These are phyloP conservation scores for Aquatica leii DNA, from an alignment of 2,888 invertebrate species.

Conservation along the genomic window DNA sequence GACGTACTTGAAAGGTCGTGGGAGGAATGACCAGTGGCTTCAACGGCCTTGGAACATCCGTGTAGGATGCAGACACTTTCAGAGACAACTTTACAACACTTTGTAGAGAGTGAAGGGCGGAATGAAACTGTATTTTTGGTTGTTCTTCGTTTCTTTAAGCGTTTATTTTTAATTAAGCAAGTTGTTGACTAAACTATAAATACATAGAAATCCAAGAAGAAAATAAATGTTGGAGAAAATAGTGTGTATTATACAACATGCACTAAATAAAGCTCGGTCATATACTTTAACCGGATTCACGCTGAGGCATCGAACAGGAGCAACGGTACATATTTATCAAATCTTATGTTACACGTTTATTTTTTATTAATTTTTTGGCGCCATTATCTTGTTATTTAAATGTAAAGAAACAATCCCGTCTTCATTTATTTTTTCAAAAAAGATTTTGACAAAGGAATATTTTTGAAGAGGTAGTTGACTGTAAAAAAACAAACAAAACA, in stretches of 20 bases:
- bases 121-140: slow-evolving; percentile 10
- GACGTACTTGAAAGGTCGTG: slow-evolving; percentile 56
- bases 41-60: slow-evolving; percentile 50
- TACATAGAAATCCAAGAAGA: slow-evolving; percentile 4
- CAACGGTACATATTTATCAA: slow-evolving; percentile 36
- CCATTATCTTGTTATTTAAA: not conserved
- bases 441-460: no score
- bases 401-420: not conserved
- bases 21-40: slow-evolving; percentile 52
- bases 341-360: slow-evolving; percentile 7
- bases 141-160: slow-evolving; percentile 1
- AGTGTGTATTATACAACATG: slow-evolving; percentile 32
- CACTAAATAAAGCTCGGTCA: slow-evolving; percentile 31
- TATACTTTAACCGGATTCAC: slow-evolving; percentile 31
- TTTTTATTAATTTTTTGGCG: slow-evolving; percentile 10
- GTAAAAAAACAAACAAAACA: no score
- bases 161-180: not conserved
- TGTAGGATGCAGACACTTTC: slow-evolving; percentile 41
- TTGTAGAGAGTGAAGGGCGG: not conserved
- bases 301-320: slow-evolving; percentile 19
- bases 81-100: slow-evolving; percentile 32
- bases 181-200: not conserved
- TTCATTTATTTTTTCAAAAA: no score
- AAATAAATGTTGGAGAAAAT: slow-evolving; percentile 16
- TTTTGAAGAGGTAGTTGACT: no score